Evolutionary conservation across 2,797 vertebrate genomes (phyloP).

Genomic region (Falco cherrug): DNA sequence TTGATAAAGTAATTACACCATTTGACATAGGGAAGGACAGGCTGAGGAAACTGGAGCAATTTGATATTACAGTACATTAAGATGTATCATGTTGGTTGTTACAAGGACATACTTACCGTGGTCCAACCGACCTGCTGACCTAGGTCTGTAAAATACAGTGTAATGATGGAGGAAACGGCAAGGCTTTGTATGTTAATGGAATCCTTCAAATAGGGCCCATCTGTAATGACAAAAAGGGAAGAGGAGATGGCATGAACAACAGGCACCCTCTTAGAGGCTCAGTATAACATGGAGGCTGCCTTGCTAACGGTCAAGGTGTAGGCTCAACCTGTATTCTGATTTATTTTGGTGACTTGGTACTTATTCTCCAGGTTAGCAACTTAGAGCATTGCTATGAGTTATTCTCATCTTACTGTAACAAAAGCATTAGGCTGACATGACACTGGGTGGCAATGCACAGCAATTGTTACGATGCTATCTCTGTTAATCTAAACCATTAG

Average conservation of each 20-base stretch:
- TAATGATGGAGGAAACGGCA: constrained; percentile 77
- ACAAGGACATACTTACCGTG: constrained; percentile 74
- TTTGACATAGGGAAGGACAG: neutral
- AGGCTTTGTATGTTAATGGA: constrained; percentile 70
- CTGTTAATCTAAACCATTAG: neutral
- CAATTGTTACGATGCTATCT: rapidly evolving
- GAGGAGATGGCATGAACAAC: neutral
- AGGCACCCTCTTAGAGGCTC: neutral
- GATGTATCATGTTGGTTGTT: neutral
- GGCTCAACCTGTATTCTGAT: neutral
- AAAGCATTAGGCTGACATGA: neutral
- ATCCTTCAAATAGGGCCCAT: constrained; percentile 77
- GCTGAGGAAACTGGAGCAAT: neutral
- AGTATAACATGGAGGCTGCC: rapidly evolving
- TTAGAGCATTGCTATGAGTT: neutral
- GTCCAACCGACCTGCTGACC: constrained; percentile 82
- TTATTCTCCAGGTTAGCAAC: neutral
- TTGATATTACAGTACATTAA: neutral
- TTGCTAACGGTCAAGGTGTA: neutral
- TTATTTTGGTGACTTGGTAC: neutral
- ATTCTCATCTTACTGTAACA: neutral
- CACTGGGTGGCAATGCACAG: neutral
- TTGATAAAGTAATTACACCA: neutral
- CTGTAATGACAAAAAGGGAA: constrained; percentile 50
- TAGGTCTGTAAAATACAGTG: constrained; percentile 80